Base-by-base conservation (phyloP, 2,888 invertebrate species). In the Thyatira batis region DNA sequence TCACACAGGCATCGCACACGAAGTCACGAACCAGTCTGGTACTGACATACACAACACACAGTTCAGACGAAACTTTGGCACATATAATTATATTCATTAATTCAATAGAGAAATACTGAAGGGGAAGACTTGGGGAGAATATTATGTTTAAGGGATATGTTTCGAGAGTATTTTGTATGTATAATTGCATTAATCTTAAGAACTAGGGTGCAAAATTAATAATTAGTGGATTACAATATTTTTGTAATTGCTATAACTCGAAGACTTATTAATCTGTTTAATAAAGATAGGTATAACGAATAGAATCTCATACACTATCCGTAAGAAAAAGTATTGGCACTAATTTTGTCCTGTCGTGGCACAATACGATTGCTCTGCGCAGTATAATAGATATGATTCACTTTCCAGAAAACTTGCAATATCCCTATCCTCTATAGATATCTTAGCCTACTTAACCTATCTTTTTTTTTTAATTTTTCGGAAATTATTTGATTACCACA, bases 191-290 rank as follows among this genome's bases (percentile, higher is more conserved):
- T 76, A 71, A 75, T 72, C 86, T 88, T 89, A 89, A 5, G 50
- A 76, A 55, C 87, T 90, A 89, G 75, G 77, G 90, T 89, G 89
- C 90, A 87, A 90, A 90, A 89, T 81, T 81, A 85, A 82, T 78
- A 73, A 84, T 77, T 70, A 72, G 83, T 87, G 84, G 82, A 80
- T 85, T 72, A 73, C 39, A 67, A 63, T 71, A 73, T 63, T 63
- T 67, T 65, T 77, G 78, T 74, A 76, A 71, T 67, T 79, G 76
- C 60, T 63, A 62, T 60, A 60, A 69, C 56, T 63, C 61, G 53
- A 66, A 60, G 65, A 67, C 58, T 71, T 70, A 66, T 48, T 58
- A 61, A 54, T 60, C n/a, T 60, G 59, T 61, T 62, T 62, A 58
- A 59, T 56, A 55, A 60, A 55, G 58, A 59, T 49, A 57, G 54